Conservation (phyloP, 1,140 invertebrate genomes). For the Bilobella aurantiaca region DNA sequence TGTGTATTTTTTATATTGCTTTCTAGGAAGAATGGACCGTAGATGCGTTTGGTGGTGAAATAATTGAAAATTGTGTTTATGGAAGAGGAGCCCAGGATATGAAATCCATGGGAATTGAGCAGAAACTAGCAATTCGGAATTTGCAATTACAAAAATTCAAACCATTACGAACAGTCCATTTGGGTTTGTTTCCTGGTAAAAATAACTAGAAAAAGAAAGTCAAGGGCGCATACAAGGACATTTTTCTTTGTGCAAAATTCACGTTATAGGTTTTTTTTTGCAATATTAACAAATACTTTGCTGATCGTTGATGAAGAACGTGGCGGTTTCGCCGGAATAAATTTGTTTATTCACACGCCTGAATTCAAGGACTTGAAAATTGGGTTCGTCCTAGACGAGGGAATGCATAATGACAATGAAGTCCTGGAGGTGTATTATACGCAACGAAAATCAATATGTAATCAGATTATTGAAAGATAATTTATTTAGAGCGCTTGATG, state of each 20-base stretch:
- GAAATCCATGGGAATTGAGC: constrained; percentile 70
- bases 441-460: constrained; percentile 50
- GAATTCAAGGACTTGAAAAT: constrained; percentile 72
- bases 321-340: constrained; percentile 73
- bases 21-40: constrained; percentile 57
- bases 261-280: constrained; percentile 21
- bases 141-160: constrained; percentile 49
- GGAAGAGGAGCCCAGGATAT: constrained; percentile 72
- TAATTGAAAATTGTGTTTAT: constrained; percentile 67
- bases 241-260: not conserved
- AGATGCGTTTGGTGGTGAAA: constrained; percentile 63
- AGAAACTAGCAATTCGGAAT: constrained; percentile 61
- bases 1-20: too few species aligned
- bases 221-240: too few species aligned
- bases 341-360: constrained; percentile 60
- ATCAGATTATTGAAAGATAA: too few species aligned
- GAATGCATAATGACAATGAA: constrained; percentile 54
- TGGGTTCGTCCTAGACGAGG: constrained; percentile 85
- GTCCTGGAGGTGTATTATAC: constrained; percentile 57
- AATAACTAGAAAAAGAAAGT: too few species aligned
- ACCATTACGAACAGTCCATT: constrained; percentile 55
- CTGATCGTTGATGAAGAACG: constrained; percentile 95
- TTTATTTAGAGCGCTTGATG: too few species aligned
- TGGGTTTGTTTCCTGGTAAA: constrained; percentile 73
- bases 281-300: too few species aligned